These are phyloP conservation scores for Haemorhous mexicanus DNA, from an alignment of 2,113 vertebrate genomes.

Conservation along the genomic window DNA sequence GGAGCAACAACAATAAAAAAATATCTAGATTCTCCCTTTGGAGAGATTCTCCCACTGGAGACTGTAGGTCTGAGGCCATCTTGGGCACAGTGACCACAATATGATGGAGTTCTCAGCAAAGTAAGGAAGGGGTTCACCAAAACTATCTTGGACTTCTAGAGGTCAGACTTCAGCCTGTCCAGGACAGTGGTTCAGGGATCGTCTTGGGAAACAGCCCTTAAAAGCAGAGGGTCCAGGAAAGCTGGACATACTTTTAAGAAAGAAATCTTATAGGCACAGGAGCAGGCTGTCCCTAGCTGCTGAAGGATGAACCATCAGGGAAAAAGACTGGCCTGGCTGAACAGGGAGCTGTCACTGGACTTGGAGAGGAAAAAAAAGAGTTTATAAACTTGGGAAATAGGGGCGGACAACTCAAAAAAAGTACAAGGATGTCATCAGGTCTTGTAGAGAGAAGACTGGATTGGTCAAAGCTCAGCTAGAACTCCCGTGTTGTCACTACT, in stretches of 20 bases:
- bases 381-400: not conserved
- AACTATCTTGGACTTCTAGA: not conserved
- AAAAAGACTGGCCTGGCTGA: not conserved
- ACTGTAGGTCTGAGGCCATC: accelerated
- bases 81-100: accelerated
- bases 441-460: not conserved
- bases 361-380: not conserved
- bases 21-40: not conserved
- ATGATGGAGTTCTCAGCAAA: not conserved
- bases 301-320: not conserved
- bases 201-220: not conserved
- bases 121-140: not conserved
- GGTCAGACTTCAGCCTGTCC: not conserved
- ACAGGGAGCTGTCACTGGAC: not conserved
- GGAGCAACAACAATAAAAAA: not conserved
- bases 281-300: not conserved
- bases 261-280: not conserved
- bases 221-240: not conserved
- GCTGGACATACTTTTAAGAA: not conserved
- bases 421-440: not conserved
- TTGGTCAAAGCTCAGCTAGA: not conserved
- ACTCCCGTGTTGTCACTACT: accelerated
- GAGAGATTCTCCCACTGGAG: too few relatives aligned
- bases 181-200: not conserved
- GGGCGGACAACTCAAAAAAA: not conserved